A percentile compares a stretch with the other conserved stretches of the same genome.
Evolutionary conservation across 2,888 invertebrate species (phyloP).

Genomic region (Diaperis boleti): DNA sequence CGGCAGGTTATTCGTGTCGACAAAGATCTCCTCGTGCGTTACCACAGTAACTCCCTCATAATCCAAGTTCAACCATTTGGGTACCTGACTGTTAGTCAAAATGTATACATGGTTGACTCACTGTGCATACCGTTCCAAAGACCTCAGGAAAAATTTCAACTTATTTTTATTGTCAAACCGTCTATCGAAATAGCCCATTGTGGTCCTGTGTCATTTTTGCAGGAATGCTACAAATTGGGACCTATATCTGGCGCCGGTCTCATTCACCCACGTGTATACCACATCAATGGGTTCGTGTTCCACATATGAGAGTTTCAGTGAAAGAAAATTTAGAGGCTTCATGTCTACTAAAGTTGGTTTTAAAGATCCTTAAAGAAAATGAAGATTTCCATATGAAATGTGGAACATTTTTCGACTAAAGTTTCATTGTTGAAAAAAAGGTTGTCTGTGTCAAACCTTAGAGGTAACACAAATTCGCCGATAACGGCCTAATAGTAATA

Average conservation of each 20-base stretch:
- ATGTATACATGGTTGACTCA: constrained; percentile 84
- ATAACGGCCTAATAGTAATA: no score
- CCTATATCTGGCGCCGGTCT: constrained; percentile 75
- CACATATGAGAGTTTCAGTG: neutral
- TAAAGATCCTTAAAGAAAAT: no score
- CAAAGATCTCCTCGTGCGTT: constrained; percentile 77
- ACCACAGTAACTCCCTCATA: constrained; percentile 76
- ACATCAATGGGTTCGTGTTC: constrained; percentile 76
- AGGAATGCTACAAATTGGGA: constrained; percentile 66
- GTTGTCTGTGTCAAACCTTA: no score
- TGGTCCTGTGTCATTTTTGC: constrained; percentile 25
- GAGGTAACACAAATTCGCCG: no score
- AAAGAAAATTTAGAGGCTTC: no score
- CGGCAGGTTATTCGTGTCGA: constrained; percentile 73
- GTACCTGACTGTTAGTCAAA: constrained; percentile 85
- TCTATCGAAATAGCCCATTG: constrained; percentile 55
- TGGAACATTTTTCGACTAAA: no score
- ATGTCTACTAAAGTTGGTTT: no score
- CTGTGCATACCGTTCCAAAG: constrained; percentile 80
- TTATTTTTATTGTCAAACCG: constrained; percentile 83
- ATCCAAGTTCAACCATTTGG: constrained; percentile 81
- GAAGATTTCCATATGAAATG: no score
- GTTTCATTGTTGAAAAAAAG: no score
- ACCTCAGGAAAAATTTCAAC: constrained; percentile 75
- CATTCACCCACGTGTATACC: constrained; percentile 90